Evolutionary conservation across 1,140 invertebrate genomes (phyloP).

Genomic region (Meteorus sp.): DNA sequence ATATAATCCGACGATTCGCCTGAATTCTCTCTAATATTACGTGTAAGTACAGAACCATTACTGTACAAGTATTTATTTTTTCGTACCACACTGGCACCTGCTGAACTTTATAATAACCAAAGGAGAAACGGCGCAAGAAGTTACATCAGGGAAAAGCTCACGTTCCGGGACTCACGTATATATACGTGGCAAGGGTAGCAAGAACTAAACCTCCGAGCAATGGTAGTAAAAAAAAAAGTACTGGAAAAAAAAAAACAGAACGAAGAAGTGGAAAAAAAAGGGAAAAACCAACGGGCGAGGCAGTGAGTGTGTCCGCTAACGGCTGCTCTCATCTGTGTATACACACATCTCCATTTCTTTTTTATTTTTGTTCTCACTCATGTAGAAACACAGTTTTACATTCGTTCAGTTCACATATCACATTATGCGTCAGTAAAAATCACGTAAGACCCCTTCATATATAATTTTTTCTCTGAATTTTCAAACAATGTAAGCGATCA

Average conservation of each 20-base stretch:
- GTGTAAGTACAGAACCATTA: too few species aligned
- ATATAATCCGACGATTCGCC: background rate
- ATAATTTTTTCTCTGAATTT: too few species aligned
- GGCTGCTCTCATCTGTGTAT: constrained; percentile 23
- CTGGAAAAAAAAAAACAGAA: constrained; percentile 17
- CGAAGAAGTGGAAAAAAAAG: constrained; percentile 28
- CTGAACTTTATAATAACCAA: too few species aligned
- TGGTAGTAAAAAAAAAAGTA: constrained; percentile 23
- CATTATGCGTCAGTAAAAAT: background rate
- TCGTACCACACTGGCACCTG: too few species aligned
- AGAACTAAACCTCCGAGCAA: background rate
- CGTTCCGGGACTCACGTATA: too few species aligned
- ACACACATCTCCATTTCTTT: constrained; percentile 28
- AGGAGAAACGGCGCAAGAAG: too few species aligned
- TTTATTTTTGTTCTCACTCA: constrained; percentile 24
- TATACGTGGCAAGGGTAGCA: too few species aligned
- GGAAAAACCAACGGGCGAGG: constrained; percentile 43
- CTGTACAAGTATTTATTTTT: too few species aligned
- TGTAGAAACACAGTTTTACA: constrained; percentile 24
- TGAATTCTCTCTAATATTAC: too few species aligned
- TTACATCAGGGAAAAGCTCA: too few species aligned
- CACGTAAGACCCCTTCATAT: constrained; percentile 1
- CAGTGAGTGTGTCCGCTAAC: constrained; percentile 40
- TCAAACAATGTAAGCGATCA: constrained; percentile 23
- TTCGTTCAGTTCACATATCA: background rate